Conservation (phyloP, 2,888 invertebrate genomes). For the Laothoe populi region DNA sequence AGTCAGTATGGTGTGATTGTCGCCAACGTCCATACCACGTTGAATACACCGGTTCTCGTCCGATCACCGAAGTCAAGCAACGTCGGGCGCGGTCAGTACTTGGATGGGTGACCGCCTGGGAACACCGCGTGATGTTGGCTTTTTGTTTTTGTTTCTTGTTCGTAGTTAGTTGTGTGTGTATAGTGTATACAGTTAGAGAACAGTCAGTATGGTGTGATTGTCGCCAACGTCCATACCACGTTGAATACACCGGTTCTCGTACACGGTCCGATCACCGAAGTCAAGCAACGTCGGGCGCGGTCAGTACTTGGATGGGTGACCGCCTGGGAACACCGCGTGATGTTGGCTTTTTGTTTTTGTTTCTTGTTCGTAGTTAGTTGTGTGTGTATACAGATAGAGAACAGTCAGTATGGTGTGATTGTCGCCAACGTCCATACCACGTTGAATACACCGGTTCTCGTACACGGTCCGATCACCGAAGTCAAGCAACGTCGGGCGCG, state of each 20-base stretch:
- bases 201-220: too few species aligned
- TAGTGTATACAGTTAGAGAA: too few species aligned
- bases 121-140: constrained; percentile 71
- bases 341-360: constrained; percentile 64
- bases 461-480: constrained; percentile 83
- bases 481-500: constrained; percentile 80
- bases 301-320: constrained; percentile 77
- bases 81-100: constrained; percentile 67
- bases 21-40: constrained; percentile 48
- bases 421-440: constrained; percentile 43
- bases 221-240: constrained; percentile 69
- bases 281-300: constrained; percentile 80
- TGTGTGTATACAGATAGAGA: too few species aligned
- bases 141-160: too few species aligned
- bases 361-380: too few species aligned
- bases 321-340: constrained; percentile 71
- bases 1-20: constrained; percentile 67
- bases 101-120: constrained; percentile 78
- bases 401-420: too few species aligned
- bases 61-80: constrained; percentile 77
- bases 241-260: constrained; percentile 78
- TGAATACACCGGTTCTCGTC: constrained; percentile 75
- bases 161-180: too few species aligned
- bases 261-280: constrained; percentile 83
- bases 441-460: constrained; percentile 74